Evolutionary conservation across 2,888 invertebrate species (phyloP).

Genomic region (Drosophila multiciliata): DNA sequence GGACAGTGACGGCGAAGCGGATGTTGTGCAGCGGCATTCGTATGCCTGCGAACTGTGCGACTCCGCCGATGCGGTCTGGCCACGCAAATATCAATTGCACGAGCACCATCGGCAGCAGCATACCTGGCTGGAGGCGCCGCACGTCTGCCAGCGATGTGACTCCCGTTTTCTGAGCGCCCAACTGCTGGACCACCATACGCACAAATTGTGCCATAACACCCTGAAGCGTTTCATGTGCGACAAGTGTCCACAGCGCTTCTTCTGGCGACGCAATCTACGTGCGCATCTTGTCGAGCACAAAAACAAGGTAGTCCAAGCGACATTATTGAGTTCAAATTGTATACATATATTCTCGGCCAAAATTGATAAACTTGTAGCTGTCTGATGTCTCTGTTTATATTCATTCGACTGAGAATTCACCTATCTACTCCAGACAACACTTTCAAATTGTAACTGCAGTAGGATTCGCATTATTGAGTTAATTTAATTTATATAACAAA

Average conservation of each 20-base stretch:
- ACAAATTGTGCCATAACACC: slow-evolving; percentile 83
- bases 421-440: not conserved
- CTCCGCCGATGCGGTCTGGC: slow-evolving; percentile 58
- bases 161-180: slow-evolving; percentile 86
- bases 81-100: slow-evolving; percentile 81
- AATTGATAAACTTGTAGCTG: not conserved
- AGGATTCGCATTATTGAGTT: not conserved
- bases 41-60: slow-evolving; percentile 81
- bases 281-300: slow-evolving; percentile 74
- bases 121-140: slow-evolving; percentile 85
- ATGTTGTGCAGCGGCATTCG: slow-evolving; percentile 59
- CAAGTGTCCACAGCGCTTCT: slow-evolving; percentile 82
- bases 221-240: slow-evolving; percentile 81
- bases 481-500: not conserved
- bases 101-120: slow-evolving; percentile 80
- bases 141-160: slow-evolving; percentile 86
- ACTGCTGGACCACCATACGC: slow-evolving; percentile 86
- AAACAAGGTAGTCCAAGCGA: slow-evolving; percentile 49
- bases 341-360: not conserved
- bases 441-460: not conserved
- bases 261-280: slow-evolving; percentile 83
- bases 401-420: not conserved
- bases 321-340: not conserved
- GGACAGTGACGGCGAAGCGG: slow-evolving; percentile 66
- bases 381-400: not conserved